These are phyloP conservation scores for Isotomurus palustris DNA, from an alignment of 2,888 invertebrate genomes.

Conservation along the genomic window DNA sequence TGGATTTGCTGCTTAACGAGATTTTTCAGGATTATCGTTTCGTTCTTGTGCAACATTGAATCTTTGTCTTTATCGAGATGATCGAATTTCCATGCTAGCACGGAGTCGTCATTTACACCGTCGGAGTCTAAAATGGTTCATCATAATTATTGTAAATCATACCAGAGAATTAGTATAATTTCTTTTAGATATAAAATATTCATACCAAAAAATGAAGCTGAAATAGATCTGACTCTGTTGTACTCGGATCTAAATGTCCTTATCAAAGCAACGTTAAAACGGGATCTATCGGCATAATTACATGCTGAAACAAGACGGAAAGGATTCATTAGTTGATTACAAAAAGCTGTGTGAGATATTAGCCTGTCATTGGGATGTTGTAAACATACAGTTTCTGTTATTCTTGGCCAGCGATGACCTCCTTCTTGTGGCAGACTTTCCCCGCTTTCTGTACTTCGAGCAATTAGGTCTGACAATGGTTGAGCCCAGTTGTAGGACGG, in stretches of 20 bases:
- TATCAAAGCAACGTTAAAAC: constrained; percentile 78
- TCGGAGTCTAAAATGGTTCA: constrained; percentile 18
- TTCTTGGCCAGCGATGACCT: constrained; percentile 42
- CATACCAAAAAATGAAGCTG: constrained; percentile 50
- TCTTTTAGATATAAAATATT: not conserved
- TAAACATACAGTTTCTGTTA: constrained; percentile 44
- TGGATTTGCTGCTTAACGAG: constrained; percentile 82
- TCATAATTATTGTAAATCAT: not conserved
- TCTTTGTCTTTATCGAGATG: constrained; percentile 76
- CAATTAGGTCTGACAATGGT: constrained; percentile 62
- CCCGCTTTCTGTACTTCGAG: constrained; percentile 48
- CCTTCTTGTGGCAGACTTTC: constrained; percentile 42
- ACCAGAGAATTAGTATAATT: not conserved
- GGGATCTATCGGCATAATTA: constrained; percentile 66
- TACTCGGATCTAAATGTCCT: constrained; percentile 75
- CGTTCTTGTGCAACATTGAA: constrained; percentile 69
- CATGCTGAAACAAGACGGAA: constrained; percentile 61
- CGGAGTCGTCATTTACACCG: constrained; percentile 36
- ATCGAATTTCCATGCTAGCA: constrained; percentile 73
- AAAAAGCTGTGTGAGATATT: no score
- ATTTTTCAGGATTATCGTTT: constrained; percentile 73
- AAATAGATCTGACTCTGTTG: constrained; percentile 33
- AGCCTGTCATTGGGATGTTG: no score
- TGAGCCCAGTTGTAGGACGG: constrained; percentile 58
- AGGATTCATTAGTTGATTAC: no score